A percentile compares a stretch with the other conserved stretches of the same genome.
Conservation (phyloP, 64 coral and sea anemone genomes). For the Montipora efflorescens region DNA sequence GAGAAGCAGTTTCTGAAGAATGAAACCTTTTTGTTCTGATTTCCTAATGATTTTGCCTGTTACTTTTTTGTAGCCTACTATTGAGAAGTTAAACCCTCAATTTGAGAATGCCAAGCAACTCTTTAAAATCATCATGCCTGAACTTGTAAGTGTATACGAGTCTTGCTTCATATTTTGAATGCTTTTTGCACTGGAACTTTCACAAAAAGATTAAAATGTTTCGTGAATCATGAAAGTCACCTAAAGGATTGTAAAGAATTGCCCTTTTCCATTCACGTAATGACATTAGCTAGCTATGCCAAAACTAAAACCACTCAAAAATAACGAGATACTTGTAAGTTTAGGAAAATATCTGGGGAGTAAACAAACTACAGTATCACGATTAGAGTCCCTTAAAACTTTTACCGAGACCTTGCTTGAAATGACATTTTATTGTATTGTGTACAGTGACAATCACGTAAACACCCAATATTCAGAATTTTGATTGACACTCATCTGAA, state of each 20-base stretch:
- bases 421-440: no score
- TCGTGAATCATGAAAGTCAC: not conserved
- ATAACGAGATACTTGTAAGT: no score
- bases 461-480: no score
- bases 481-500: not conserved
- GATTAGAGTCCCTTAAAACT: no score
- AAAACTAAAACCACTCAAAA: no score
- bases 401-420: no score
- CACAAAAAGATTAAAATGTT: not conserved
- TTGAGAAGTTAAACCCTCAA: conserved; percentile 82
- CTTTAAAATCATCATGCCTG: conserved; percentile 91
- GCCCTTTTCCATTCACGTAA: no score
- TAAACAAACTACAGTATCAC: no score
- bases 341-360: no score
- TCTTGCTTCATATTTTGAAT: not conserved
- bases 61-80: conserved; percentile 36
- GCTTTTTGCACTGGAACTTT: not conserved
- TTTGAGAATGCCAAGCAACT: conserved; percentile 88
- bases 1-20: not conserved
- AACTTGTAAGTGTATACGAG: conserved; percentile 74
- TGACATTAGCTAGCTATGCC: no score
- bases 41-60: not conserved
- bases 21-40: not conserved
- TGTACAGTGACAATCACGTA: no score
- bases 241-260: no score